Percentiles rank a stretch among this genome's conserved stretches.
phyloP scores from a whole-genome alignment of 1,140 invertebrate genomes.

The Stegodyphus mimosarum region DNA sequence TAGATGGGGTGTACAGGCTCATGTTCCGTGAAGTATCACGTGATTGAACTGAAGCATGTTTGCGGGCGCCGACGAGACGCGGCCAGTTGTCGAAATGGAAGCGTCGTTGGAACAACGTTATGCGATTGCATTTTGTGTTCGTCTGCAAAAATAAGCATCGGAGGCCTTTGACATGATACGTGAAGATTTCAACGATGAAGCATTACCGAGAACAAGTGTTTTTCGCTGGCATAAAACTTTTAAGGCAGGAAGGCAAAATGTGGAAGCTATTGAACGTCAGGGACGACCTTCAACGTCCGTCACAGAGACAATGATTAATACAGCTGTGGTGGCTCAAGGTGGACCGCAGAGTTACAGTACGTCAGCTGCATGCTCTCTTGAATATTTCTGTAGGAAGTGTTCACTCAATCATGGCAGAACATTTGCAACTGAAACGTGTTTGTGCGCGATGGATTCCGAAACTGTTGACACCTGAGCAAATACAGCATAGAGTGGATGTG shows the following conservation, averaged over 20 bases:
- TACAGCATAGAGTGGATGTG: not conserved
- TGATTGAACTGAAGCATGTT: conserved; percentile 13
- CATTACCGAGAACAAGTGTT: too few relatives aligned
- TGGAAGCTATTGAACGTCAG: conserved; percentile 13
- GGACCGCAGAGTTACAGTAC: conserved; percentile 5
- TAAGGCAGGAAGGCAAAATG: conserved; percentile 17
- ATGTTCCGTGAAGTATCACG: conserved; percentile 14
- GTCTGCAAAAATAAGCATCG: too few relatives aligned
- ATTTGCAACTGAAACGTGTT: conserved; percentile 13
- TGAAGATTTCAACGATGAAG: too few relatives aligned
- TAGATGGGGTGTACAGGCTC: not conserved
- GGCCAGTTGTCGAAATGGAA: conserved; percentile 16
- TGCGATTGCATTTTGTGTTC: conserved; percentile 8
- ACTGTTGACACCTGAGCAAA: conserved; percentile 6
- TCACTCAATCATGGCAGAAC: conserved; percentile 12
- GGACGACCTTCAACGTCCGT: conserved; percentile 18
- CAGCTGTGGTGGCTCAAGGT: not conserved
- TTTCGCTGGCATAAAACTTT: conserved; percentile 17
- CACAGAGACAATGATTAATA: conserved; percentile 18
- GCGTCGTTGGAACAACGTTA: conserved; percentile 14
- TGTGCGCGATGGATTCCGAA: conserved; percentile 11
- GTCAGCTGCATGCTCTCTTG: not conserved
- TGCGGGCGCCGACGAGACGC: conserved; percentile 1
- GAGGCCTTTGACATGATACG: too few relatives aligned
- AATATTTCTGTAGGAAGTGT: conserved; percentile 6